Percentiles rank a stretch among this genome's conserved stretches.
Conservation (phyloP, 53 echinoderm and acorn worm species). For the Stichopus horrens region DNA sequence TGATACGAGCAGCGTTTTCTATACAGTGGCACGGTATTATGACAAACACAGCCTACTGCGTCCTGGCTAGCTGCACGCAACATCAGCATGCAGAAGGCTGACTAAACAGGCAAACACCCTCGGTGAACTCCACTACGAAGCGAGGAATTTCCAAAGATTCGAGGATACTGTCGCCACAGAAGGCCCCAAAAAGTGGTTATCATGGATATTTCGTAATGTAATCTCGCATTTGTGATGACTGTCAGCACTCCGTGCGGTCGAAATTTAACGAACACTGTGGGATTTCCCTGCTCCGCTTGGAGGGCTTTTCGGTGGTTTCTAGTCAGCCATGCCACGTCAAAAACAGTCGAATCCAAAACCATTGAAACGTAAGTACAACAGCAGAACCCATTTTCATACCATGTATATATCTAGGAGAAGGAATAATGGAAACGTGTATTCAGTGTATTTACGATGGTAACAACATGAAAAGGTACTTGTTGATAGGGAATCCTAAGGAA, state of each 20-base stretch:
- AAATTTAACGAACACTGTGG: conserved; percentile 24
- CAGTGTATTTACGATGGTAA: not conserved
- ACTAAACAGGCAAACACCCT: conserved; percentile 1
- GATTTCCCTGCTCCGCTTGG: conserved; percentile 35
- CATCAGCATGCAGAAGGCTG: too few species aligned
- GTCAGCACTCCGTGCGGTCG: conserved; percentile 6
- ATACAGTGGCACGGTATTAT: conserved; percentile 20
- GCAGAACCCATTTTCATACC: not conserved
- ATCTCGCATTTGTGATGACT: not conserved
- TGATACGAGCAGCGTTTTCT: not conserved
- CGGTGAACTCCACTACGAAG: not conserved
- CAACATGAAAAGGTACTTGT: not conserved
- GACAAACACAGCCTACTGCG: conserved; percentile 22
- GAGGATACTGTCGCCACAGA: too few species aligned
- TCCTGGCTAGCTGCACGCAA: not conserved
- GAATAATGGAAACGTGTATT: conserved; percentile 2
- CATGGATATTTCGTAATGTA: conserved; percentile 8
- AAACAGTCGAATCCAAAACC: conserved; percentile 96
- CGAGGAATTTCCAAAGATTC: conserved; percentile 25
- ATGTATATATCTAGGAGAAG: not conserved
- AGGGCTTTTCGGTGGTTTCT: conserved; percentile 47
- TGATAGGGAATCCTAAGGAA: conserved; percentile 10
- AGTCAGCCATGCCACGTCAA: conserved; percentile 92
- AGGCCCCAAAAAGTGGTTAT: not conserved
- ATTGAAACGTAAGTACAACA: conserved; percentile 78